A percentile compares a stretch with the other conserved stretches of the same genome.
These are phyloP conservation scores for Tetragonula clypearis DNA, from an alignment of 1,140 invertebrate species.

Conservation along the genomic window DNA sequence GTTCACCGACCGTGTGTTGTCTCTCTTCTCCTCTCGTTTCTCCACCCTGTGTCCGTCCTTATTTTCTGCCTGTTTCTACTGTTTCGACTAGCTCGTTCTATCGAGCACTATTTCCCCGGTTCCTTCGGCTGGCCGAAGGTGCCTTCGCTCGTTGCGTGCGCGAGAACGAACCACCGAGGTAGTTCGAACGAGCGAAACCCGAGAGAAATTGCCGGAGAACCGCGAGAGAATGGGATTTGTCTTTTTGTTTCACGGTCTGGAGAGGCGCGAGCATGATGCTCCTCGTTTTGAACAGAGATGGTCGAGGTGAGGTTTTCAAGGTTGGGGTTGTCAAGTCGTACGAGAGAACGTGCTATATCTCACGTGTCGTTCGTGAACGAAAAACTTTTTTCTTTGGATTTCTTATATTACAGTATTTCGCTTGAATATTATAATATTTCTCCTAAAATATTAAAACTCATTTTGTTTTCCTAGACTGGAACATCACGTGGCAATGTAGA, in stretches of 20 bases:
- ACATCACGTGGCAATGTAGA: not conserved
- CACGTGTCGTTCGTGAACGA: not conserved
- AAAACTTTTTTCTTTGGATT: not conserved
- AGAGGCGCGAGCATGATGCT: not conserved
- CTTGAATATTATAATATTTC: not conserved
- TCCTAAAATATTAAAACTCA: not conserved
- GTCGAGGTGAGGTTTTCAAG: not conserved
- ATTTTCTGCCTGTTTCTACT: slow-evolving; percentile 56
- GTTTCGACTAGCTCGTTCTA: slow-evolving; percentile 49
- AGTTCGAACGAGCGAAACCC: not conserved
- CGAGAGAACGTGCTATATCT: not conserved
- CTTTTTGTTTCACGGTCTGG: not conserved
- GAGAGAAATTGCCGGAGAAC: not conserved
- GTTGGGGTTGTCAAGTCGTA: not conserved
- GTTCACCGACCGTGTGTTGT: slow-evolving; percentile 68
- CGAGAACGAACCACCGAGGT: not conserved
- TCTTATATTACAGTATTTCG: not conserved
- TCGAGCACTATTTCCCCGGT: not conserved
- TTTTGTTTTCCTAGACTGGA: not conserved
- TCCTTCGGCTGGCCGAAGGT: slow-evolving; percentile 23
- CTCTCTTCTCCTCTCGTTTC: slow-evolving; percentile 52
- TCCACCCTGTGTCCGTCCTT: slow-evolving; percentile 48
- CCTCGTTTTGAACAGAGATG: not conserved
- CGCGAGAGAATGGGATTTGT: not conserved
- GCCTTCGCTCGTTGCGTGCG: not conserved